Evolutionary conservation across 1,140 invertebrate species (phyloP), one percentile per base, ranked within the genome.

Genomic region (Brachionus sp.): DNA sequence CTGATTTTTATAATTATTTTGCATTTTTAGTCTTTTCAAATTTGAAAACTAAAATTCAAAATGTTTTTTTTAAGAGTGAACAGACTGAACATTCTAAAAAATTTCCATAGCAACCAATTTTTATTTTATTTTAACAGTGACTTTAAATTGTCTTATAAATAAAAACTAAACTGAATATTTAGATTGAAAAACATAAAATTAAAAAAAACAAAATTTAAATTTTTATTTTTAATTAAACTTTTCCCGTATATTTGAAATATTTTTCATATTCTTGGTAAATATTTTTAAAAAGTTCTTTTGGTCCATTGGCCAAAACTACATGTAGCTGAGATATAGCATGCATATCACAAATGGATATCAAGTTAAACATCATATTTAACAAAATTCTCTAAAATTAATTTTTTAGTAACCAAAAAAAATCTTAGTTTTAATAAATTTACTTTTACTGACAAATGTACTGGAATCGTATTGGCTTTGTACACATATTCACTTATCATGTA

Each of bases 161-260:
- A 12, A 25, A 25, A 35, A 66, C 12, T 6, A 66, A 12, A 66
- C 5, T 12, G n/a, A 16, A n/a, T 29, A 35, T 66, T 35, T 66
- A 3, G 5, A 29, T 2, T 35, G 64, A 66, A 25, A 66, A 66
- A 25, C 10, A 29, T 19, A 42, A 39, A 73, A 39, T 42, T 23
- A 37, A 70, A 73, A 42, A 42, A 1, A 29, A n/a, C 0, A 10
- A 10, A 73, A 44, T 19, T 3, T 13, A 42, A 2, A 13, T 2
- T 5, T 10, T 10, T 10, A 19, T 75, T 75, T 75, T 19, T 33
- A 16, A 29, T 66, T 80, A 80, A 16, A 80, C 77, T 62, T 80
- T 80, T 57, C 77, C 77, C 23, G 77, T 80, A 44, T 80, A 80
- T 80, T 80, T 80, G 29, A 80, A 80, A 44, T 80, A 80, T 66